phyloP scores from a whole-genome alignment of 2,113 vertebrate genomes.

The Gorsachius goisagi region DNA sequence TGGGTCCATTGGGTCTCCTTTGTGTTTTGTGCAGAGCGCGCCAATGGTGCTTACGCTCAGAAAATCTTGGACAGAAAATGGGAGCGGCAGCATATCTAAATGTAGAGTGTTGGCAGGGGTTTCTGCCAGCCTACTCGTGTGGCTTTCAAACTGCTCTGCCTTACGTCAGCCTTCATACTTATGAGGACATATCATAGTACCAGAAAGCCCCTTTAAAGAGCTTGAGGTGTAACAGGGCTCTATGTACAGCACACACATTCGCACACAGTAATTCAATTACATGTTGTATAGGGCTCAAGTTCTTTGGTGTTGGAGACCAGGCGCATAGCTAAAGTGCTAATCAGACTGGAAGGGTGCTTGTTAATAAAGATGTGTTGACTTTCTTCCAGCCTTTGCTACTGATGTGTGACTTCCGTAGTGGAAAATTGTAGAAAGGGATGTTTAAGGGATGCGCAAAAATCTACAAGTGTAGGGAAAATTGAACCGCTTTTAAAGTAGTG shows the following conservation, averaged over 20 bases:
- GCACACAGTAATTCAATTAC: background rate
- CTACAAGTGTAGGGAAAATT: accelerated
- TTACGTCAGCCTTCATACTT: background rate
- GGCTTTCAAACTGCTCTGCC: background rate
- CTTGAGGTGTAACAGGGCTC: background rate
- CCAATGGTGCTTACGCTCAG: background rate
- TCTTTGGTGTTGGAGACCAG: background rate
- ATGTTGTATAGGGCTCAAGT: accelerated
- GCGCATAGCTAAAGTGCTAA: background rate
- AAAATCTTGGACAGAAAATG: background rate
- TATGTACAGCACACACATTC: background rate
- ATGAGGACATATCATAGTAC: accelerated
- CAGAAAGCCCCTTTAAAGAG: background rate
- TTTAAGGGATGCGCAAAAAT: background rate
- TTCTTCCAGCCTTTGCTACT: background rate
- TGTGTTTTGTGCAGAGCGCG: background rate
- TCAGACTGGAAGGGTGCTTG: background rate
- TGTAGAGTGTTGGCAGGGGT: background rate
- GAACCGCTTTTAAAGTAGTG: background rate
- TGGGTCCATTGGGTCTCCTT: background rate
- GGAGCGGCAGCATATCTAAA: background rate
- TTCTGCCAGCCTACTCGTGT: accelerated
- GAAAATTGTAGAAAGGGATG: background rate
- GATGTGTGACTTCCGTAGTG: accelerated
- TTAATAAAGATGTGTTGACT: background rate